phyloP scores from a whole-genome alignment of 2,888 invertebrate genomes.

The Silvanus unidentatus region DNA sequence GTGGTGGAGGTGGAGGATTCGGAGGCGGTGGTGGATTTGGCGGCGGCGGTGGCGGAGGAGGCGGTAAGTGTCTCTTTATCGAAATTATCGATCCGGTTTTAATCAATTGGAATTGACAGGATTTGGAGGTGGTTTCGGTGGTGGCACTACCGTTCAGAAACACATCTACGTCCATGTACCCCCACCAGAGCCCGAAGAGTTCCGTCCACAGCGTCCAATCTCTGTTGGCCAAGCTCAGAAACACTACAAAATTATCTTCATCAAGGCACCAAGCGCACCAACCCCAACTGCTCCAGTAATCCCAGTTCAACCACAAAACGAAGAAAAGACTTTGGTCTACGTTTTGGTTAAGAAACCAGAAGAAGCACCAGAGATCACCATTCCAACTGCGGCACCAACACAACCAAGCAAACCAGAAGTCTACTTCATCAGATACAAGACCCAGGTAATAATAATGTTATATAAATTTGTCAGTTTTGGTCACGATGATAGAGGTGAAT shows the following conservation, averaged over 20 bases:
- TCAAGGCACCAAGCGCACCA: slow-evolving; percentile 72
- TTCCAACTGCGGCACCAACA: slow-evolving; percentile 73
- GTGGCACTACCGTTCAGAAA: slow-evolving; percentile 68
- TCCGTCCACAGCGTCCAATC: slow-evolving; percentile 61
- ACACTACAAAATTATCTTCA: slow-evolving; percentile 90
- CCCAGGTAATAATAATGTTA: slow-evolving; percentile 50
- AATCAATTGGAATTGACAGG: no score
- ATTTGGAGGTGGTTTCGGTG: slow-evolving; percentile 36
- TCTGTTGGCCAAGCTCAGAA: slow-evolving; percentile 71
- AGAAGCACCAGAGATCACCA: slow-evolving; percentile 74
- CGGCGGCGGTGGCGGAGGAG: slow-evolving; percentile 24
- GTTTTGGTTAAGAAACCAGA: slow-evolving; percentile 87
- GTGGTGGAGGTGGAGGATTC: slow-evolving; percentile 15
- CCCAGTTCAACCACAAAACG: slow-evolving; percentile 75
- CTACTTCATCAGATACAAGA: slow-evolving; percentile 85
- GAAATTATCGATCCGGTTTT: slow-evolving; percentile 12
- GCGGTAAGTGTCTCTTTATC: slow-evolving; percentile 20
- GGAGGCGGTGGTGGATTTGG: slow-evolving; percentile 38
- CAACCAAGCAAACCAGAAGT: slow-evolving; percentile 87
- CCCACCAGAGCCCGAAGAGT: slow-evolving; percentile 77
- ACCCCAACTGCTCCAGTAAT: slow-evolving; percentile 75
- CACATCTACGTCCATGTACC: slow-evolving; percentile 89
- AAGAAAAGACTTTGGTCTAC: slow-evolving; percentile 85
- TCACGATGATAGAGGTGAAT: slow-evolving; percentile 5
- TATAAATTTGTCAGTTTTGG: no score